Evolutionary conservation across 2,113 vertebrate species (phyloP), one percentile per base, ranked within the genome.

Genomic region (Pseudorasbora parva): DNA sequence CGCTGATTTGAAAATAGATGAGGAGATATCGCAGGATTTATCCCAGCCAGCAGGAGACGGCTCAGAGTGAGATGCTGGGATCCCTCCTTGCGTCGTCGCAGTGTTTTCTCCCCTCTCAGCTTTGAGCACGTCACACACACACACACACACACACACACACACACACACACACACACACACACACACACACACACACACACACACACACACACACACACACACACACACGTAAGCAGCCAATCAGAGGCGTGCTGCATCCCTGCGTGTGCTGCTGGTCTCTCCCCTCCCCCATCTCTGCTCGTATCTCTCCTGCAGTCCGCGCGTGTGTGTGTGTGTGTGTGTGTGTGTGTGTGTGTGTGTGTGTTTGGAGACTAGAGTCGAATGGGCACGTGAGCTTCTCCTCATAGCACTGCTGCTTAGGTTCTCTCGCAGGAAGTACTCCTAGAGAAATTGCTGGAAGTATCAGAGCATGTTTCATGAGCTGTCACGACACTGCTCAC

Each of bases 271-370:
- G 91, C 92, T 89, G 75, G n/a, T 68, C 82, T 82, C 59, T 85
- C 83, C 92, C 93, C 90, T 92, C 93, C 93, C 93, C 93, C 93
- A 91, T n/a, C n/a, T n/a, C n/a, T n/a, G n/a, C n/a, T n/a, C n/a
- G n/a, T n/a, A n/a, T n/a, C n/a, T n/a, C n/a, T n/a, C n/a, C n/a
- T n/a, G n/a, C n/a, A n/a, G n/a, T n/a, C n/a, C n/a, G n/a, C n/a
- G n/a, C n/a, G n/a, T n/a, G n/a, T n/a, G n/a, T n/a, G n/a, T n/a
- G n/a, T n/a, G n/a, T n/a, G n/a, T n/a, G n/a, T n/a, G n/a, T n/a
- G n/a, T n/a, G n/a, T n/a, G n/a, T n/a, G n/a, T n/a, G n/a, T n/a
- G n/a, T n/a, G n/a, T n/a, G n/a, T n/a, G n/a, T n/a, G n/a, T n/a
- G n/a, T n/a, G n/a, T n/a, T n/a, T n/a, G n/a, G n/a, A n/a, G n/a